Conservation (phyloP, 2,113 vertebrate species). For the Bombycilla garrulus region DNA sequence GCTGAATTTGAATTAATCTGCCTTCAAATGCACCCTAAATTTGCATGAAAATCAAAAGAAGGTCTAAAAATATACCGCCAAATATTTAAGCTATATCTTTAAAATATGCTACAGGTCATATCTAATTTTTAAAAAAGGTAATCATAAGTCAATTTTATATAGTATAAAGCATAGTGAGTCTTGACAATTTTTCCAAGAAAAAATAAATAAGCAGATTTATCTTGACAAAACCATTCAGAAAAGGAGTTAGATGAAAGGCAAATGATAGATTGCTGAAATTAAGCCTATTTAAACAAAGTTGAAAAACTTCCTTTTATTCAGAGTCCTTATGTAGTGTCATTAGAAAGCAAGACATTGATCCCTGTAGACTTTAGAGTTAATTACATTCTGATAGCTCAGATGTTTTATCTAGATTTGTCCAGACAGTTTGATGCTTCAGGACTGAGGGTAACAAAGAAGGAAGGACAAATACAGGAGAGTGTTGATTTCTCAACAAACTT, state of each 20-base stretch:
- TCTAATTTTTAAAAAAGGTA: neutral
- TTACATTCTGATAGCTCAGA: neutral
- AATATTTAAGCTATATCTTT: neutral
- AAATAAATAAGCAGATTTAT: neutral
- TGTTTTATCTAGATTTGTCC: neutral
- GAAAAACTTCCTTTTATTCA: neutral
- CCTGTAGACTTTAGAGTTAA: neutral
- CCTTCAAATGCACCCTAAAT: neutral
- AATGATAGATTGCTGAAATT: neutral
- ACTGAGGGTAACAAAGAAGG: neutral
- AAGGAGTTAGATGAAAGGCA: neutral
- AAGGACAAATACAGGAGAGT: neutral
- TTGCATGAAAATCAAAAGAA: neutral
- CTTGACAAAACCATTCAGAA: neutral
- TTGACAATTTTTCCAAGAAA: neutral
- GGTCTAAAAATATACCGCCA: neutral
- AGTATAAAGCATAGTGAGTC: neutral
- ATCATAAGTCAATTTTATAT: neutral
- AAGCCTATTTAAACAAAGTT: neutral
- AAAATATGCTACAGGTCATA: neutral
- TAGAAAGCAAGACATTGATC: neutral
- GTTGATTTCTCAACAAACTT: neutral
- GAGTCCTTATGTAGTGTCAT: neutral
- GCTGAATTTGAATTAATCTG: neutral
- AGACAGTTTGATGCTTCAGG: neutral